phyloP scores from a whole-genome alignment of 2,888 invertebrate genomes.

The Acronicta alni region DNA sequence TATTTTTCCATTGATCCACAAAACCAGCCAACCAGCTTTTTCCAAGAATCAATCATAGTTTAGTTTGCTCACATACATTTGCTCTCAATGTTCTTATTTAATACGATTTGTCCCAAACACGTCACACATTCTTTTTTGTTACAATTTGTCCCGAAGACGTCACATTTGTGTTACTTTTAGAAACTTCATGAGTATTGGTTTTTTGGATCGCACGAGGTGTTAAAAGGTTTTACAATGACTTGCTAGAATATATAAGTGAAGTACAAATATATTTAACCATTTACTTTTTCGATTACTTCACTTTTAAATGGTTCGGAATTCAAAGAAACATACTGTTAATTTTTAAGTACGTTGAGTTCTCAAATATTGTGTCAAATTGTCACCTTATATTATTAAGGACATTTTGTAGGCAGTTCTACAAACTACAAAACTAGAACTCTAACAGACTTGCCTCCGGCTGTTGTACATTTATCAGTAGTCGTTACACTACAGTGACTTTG shows the following conservation, averaged over 20 bases:
- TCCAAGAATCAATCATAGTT: constrained; percentile 60
- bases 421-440: too few species aligned
- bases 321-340: not conserved
- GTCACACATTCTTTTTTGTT: constrained; percentile 27
- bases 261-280: constrained; percentile 21
- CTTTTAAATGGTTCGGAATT: constrained; percentile 4
- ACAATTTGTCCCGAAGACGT: constrained; percentile 21
- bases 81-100: constrained; percentile 32
- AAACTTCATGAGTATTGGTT: constrained; percentile 6
- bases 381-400: too few species aligned
- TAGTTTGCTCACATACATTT: constrained; percentile 28
- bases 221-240: constrained; percentile 27
- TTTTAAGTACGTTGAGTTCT: too few species aligned
- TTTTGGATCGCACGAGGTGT: constrained; percentile 25
- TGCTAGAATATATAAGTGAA: constrained; percentile 16
- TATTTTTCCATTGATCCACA: constrained; percentile 53
- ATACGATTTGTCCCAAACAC: constrained; percentile 25
- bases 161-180: constrained; percentile 21
- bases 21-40: constrained; percentile 43
- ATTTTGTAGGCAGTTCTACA: too few species aligned
- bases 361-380: too few species aligned
- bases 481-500: too few species aligned
- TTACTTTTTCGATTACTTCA: constrained; percentile 1
- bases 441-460: too few species aligned
- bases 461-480: too few species aligned